Evolutionary conservation across 2,797 vertebrate genomes (phyloP).

Genomic region (Syndactyla subalaris): DNA sequence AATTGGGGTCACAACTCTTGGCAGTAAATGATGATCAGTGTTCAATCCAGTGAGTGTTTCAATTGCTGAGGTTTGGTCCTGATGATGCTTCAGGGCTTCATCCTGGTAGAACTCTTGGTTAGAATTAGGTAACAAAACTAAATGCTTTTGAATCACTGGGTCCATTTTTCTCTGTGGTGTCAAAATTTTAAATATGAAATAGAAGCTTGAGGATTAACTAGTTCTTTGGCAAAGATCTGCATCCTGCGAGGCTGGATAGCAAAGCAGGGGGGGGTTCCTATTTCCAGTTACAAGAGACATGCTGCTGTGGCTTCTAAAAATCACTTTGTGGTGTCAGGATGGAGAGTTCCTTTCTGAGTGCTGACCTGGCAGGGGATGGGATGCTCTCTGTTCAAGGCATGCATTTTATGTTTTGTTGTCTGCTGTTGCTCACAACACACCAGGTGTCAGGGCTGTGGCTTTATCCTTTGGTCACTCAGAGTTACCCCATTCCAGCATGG

Average conservation of each 20-base stretch:
- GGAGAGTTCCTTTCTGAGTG: background rate
- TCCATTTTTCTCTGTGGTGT: background rate
- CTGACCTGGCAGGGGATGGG: background rate
- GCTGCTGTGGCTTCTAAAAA: background rate
- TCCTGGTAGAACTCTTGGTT: background rate
- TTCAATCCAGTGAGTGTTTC: background rate
- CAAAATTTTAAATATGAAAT: background rate
- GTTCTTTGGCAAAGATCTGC: background rate
- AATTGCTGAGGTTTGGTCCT: background rate
- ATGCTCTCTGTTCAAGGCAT: background rate
- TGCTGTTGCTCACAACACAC: background rate
- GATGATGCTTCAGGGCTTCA: background rate
- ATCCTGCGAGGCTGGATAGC: background rate
- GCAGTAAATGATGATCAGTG: background rate
- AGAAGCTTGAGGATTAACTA: background rate
- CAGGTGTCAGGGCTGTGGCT: background rate
- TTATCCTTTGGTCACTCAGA: background rate
- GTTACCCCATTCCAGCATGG: fast-evolving
- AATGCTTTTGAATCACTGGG: background rate
- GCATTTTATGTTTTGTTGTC: background rate
- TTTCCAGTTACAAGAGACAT: background rate
- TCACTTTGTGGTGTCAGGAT: background rate
- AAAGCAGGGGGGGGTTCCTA: fast-evolving
- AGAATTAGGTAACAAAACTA: background rate
- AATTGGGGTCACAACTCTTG: background rate